A percentile compares a stretch with the other conserved stretches of the same genome.
Conservation (phyloP, 2,113 vertebrate species). For the Amphiprion ocellaris region DNA sequence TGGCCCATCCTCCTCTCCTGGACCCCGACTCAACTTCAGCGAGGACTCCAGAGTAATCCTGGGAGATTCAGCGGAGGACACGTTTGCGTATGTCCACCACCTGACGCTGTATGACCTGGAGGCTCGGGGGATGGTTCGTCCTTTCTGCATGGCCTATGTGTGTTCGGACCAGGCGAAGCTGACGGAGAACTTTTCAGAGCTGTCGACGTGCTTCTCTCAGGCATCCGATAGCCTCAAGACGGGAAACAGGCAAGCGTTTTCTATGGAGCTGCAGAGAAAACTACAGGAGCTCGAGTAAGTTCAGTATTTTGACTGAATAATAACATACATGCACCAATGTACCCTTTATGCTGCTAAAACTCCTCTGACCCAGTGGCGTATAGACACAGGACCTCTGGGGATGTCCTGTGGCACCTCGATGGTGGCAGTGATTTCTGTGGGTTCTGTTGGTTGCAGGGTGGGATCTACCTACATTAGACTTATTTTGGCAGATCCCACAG, state of each 20-base stretch:
- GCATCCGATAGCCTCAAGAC: slow-evolving; percentile 95
- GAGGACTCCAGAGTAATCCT: slow-evolving; percentile 96
- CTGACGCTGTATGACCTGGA: slow-evolving; percentile 95
- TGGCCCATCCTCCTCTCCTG: slow-evolving; percentile 78
- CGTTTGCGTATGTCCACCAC: slow-evolving; percentile 95
- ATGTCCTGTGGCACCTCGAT: too few species aligned
- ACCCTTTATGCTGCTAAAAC: too few species aligned
- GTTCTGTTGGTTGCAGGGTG: too few species aligned
- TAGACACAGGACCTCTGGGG: too few species aligned
- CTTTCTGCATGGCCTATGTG: slow-evolving; percentile 97
- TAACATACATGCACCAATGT: too few species aligned
- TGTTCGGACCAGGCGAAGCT: slow-evolving; percentile 94
- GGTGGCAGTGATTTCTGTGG: too few species aligned
- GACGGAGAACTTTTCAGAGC: slow-evolving; percentile 91
- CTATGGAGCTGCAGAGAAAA: slow-evolving; percentile 92
- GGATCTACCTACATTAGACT: too few species aligned
- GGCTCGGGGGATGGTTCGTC: slow-evolving; percentile 94
- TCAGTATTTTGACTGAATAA: not conserved
- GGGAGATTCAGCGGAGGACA: slow-evolving; percentile 92
- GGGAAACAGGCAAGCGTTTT: slow-evolving; percentile 95
- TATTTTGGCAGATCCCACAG: too few species aligned
- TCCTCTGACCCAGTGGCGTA: too few species aligned
- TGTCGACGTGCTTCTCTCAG: slow-evolving; percentile 90
- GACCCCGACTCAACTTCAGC: slow-evolving; percentile 93
- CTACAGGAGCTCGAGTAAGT: slow-evolving; percentile 93